A percentile compares a stretch with the other conserved stretches of the same genome.
Conservation (phyloP, 2,113 vertebrate species). For the Thymallus thymallus region DNA sequence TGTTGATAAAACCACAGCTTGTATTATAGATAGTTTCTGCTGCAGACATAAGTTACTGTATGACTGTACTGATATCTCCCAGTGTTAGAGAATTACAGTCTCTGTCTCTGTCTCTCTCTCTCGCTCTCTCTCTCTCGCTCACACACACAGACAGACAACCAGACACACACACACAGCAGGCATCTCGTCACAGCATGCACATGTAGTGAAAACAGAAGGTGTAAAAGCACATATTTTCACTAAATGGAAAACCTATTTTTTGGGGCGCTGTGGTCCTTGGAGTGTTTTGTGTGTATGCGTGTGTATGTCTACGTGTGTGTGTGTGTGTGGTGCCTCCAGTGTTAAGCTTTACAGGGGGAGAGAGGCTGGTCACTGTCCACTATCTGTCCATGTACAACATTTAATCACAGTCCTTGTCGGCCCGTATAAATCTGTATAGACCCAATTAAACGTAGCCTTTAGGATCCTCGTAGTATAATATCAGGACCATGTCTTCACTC, state of each 20-base stretch:
- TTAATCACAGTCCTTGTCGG: constrained; percentile 71
- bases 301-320: constrained; percentile 28
- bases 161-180: constrained; percentile 28
- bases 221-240: constrained; percentile 53
- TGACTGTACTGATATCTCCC: no score
- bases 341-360: constrained; percentile 54
- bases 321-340: constrained; percentile 51
- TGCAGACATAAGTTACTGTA: no score
- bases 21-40: no score
- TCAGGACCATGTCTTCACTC: neutral
- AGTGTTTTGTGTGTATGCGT: constrained; percentile 33
- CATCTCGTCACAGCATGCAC: constrained; percentile 46
- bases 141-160: constrained; percentile 29
- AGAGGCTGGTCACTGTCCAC: constrained; percentile 62
- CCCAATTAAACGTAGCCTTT: constrained; percentile 71
- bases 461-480: constrained; percentile 47
- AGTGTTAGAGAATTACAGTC: neutral
- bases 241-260: constrained; percentile 64
- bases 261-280: constrained; percentile 47
- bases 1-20: no score
- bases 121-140: no score
- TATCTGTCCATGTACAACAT: constrained; percentile 58
- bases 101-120: constrained; percentile 7
- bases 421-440: constrained; percentile 68
- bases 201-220: constrained; percentile 59